These are phyloP conservation scores for Myotis brandtii DNA, from an alignment of 2,113 vertebrate genomes.

Conservation along the genomic window DNA sequence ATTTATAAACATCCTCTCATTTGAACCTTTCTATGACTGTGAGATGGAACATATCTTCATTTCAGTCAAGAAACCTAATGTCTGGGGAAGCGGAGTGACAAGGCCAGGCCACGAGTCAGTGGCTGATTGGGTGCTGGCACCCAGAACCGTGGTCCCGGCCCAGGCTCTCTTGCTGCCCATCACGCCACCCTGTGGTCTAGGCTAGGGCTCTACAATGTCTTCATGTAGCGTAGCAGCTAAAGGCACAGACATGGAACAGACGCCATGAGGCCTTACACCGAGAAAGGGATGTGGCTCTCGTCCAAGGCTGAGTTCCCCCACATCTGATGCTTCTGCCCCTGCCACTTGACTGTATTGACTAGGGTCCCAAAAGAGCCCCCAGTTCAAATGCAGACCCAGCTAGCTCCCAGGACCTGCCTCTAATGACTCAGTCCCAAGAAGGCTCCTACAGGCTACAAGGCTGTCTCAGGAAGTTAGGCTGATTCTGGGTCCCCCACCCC, in stretches of 20 bases:
- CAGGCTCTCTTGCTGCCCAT: neutral
- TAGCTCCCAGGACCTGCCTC: neutral
- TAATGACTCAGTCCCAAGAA: neutral
- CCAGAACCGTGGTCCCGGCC: neutral
- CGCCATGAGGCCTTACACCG: rapidly evolving
- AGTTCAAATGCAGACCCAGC: neutral
- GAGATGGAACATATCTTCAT: neutral
- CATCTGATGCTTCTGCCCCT: neutral
- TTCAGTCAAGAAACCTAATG: neutral
- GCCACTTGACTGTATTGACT: neutral
- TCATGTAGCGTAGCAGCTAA: neutral
- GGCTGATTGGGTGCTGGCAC: neutral
- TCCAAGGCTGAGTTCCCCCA: neutral
- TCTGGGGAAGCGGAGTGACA: neutral
- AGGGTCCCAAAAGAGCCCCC: neutral
- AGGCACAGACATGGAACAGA: rapidly evolving
- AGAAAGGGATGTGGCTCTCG: rapidly evolving
- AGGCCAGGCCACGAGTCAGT: neutral
- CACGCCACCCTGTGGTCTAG: neutral
- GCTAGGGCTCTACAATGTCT: neutral
- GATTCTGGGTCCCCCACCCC: neutral
- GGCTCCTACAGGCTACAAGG: neutral
- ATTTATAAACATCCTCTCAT: neutral
- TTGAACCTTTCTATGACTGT: neutral
- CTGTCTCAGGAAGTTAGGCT: neutral